A percentile compares a stretch with the other conserved stretches of the same genome.
Evolutionary conservation across 1,140 invertebrate genomes (phyloP).

Genomic region (Pogonus chalceus): DNA sequence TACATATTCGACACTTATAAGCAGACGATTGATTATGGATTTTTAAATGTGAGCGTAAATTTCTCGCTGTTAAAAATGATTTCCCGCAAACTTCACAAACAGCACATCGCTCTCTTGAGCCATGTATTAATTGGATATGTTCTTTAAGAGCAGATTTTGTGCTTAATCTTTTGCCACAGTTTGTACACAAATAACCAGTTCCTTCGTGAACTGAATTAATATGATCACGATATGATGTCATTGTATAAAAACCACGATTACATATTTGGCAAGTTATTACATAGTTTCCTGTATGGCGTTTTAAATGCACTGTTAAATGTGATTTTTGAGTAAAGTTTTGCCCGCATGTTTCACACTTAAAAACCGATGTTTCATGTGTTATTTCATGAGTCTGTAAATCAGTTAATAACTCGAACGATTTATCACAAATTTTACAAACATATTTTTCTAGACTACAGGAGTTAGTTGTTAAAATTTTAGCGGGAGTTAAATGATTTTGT

Average conservation of each 20-base stretch:
- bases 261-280: conserved; percentile 23
- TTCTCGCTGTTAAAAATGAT: conserved; percentile 17
- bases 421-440: neutral
- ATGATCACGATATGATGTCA: conserved; percentile 20
- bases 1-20: neutral
- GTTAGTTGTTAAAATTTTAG: neutral
- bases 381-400: neutral
- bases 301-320: conserved; percentile 52
- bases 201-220: conserved; percentile 19
- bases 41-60: conserved; percentile 17
- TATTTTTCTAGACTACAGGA: neutral
- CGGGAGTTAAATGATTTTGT: neutral
- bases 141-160: conserved; percentile 20
- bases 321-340: conserved; percentile 59
- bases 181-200: conserved; percentile 23
- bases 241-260: conserved; percentile 23
- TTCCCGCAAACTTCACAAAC: conserved; percentile 28
- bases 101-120: conserved; percentile 20
- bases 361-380: conserved; percentile 23
- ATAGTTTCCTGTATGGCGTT: conserved; percentile 46
- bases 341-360: conserved; percentile 59
- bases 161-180: conserved; percentile 21
- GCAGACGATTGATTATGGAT: conserved; percentile 5
- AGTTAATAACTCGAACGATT: neutral
- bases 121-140: conserved; percentile 23